Conservation (phyloP, 2,797 vertebrate species). For the Microhierax caerulescens region DNA sequence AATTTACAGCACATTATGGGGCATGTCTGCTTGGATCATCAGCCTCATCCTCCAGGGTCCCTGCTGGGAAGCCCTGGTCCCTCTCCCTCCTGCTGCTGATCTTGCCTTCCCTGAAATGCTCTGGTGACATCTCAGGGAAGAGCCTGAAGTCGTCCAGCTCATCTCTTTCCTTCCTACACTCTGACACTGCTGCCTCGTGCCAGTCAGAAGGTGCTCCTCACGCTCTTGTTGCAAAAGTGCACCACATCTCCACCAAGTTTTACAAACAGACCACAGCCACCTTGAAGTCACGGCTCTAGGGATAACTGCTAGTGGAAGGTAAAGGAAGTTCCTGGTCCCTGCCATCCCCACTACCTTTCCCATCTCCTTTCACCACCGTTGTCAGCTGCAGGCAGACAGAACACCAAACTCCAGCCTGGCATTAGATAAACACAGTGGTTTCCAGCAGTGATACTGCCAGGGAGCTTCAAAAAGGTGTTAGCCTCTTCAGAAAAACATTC, state of each 20-base stretch:
- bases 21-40: not conserved
- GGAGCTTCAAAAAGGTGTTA: not conserved
- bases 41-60: not conserved
- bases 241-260: not conserved
- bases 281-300: not conserved
- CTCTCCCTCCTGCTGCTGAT: not conserved
- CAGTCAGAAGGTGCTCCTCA: not conserved
- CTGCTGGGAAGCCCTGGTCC: not conserved
- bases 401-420: not conserved
- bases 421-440: not conserved
- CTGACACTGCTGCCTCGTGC: rapidly evolving
- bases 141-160: not conserved
- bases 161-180: not conserved
- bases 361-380: not conserved
- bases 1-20: not conserved
- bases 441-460: not conserved
- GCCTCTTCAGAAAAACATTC: not conserved
- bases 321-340: not conserved
- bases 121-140: not conserved
- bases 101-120: not conserved
- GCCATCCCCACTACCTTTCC: not conserved
- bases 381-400: not conserved
- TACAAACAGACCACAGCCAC: not conserved
- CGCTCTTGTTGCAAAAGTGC: not conserved
- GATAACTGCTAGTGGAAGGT: not conserved